A percentile compares a stretch with the other conserved stretches of the same genome.
Evolutionary conservation across 2,888 invertebrate species (phyloP).

Genomic region (Chorisops tibialis): DNA sequence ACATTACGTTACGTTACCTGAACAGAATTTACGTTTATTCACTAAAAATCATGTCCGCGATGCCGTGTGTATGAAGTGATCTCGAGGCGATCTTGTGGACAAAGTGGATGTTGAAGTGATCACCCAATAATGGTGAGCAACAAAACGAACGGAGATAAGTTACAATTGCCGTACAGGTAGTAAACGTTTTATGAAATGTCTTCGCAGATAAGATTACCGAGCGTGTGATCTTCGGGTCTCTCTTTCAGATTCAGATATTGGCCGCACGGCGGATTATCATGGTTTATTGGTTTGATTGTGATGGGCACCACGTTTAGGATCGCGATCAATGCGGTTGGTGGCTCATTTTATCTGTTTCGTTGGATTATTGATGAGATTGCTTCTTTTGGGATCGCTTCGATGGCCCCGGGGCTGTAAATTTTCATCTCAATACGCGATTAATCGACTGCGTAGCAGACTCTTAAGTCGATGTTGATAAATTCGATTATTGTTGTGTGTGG

Average conservation of each 20-base stretch:
- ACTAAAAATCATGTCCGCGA: no score
- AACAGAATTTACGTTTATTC: neutral
- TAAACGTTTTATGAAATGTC: constrained; percentile 27
- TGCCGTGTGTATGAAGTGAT: neutral
- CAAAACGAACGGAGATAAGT: constrained; percentile 24
- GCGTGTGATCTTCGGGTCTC: constrained; percentile 14
- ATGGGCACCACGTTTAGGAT: no score
- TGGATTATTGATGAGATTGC: constrained; percentile 3
- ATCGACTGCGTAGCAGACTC: neutral
- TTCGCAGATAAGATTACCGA: constrained; percentile 25
- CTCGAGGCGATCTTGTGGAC: constrained; percentile 10
- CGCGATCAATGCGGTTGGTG: neutral
- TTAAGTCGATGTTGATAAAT: constrained; percentile 7
- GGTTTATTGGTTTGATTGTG: no score
- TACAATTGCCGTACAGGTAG: constrained; percentile 13
- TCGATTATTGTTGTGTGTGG: no score
- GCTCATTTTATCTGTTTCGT: neutral
- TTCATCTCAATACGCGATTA: neutral
- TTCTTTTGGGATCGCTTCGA: constrained; percentile 3
- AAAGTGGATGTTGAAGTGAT: constrained; percentile 13
- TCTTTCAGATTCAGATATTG: neutral
- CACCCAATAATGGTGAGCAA: constrained; percentile 18
- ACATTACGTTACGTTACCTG: neutral
- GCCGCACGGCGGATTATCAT: neutral
- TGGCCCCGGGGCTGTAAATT: neutral